Conservation (phyloP, 2,113 vertebrate genomes). For the Butorides virescens region DNA sequence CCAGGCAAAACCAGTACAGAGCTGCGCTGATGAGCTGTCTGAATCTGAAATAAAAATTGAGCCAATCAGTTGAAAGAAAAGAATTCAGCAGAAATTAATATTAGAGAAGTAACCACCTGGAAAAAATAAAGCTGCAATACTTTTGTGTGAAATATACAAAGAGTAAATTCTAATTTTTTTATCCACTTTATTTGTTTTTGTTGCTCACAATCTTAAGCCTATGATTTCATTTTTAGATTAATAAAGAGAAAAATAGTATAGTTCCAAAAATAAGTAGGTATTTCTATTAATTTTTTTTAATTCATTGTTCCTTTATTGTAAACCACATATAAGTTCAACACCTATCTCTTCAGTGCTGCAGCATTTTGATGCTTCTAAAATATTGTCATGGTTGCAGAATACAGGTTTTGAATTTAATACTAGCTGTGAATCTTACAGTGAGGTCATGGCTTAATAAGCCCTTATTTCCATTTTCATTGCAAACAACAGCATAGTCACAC, state of each 20-base stretch:
- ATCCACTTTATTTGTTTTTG: not conserved
- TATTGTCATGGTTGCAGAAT: not conserved
- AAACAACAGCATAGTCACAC: not conserved
- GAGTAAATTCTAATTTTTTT: not conserved
- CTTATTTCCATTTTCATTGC: not conserved
- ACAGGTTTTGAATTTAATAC: not conserved
- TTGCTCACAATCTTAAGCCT: not conserved
- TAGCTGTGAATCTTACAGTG: not conserved
- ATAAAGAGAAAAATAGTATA: not conserved
- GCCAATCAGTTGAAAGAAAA: not conserved
- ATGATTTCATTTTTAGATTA: not conserved
- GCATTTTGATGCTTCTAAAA: not conserved
- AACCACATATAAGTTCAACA: not conserved
- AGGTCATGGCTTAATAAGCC: not conserved
- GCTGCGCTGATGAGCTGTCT: not conserved
- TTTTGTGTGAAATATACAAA: not conserved
- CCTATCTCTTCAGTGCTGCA: not conserved
- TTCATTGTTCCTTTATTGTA: not conserved
- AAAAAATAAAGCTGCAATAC: not conserved
- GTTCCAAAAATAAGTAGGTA: not conserved
- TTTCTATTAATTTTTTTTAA: not conserved
- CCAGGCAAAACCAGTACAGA: not conserved
- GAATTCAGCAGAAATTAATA: not conserved
- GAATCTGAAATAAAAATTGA: not conserved
- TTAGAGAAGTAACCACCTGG: not conserved